These are phyloP conservation scores for Paramormyrops kingsleyae DNA, from an alignment of 2,113 vertebrate species.

Conservation along the genomic window DNA sequence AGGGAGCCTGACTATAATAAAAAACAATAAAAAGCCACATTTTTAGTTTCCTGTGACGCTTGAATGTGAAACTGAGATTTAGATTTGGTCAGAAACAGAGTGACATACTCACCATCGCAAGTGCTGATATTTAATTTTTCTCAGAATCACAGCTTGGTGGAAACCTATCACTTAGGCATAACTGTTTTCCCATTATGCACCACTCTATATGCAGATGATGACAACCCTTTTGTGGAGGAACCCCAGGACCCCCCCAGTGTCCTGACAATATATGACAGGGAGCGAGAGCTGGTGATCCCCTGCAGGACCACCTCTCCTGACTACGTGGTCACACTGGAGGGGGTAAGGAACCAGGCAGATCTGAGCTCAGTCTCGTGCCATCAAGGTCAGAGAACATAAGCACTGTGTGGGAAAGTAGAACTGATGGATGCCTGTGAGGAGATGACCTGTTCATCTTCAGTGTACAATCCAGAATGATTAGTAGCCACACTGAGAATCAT, in stretches of 20 bases:
- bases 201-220: slow-evolving; percentile 54
- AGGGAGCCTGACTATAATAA: too few relatives aligned
- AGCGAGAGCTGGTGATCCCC: slow-evolving; percentile 57
- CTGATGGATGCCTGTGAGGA: too few relatives aligned
- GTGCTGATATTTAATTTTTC: background rate
- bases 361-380: slow-evolving; percentile 37
- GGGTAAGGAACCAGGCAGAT: slow-evolving; percentile 53
- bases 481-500: background rate
- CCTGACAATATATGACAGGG: slow-evolving; percentile 40
- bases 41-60: background rate
- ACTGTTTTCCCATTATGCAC: background rate
- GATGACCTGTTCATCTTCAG: background rate
- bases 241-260: accelerated
- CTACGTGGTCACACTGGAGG: slow-evolving; percentile 52
- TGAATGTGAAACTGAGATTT: background rate
- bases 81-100: background rate
- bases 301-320: slow-evolving; percentile 73
- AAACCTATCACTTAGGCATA: background rate
- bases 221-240: slow-evolving; percentile 65
- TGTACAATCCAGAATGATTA: background rate
- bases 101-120: background rate
- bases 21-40: background rate
- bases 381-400: background rate
- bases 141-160: background rate
- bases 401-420: background rate